Base-by-base conservation (phyloP, 2,797 vertebrate species). In the Arremon aurantiirostris region DNA sequence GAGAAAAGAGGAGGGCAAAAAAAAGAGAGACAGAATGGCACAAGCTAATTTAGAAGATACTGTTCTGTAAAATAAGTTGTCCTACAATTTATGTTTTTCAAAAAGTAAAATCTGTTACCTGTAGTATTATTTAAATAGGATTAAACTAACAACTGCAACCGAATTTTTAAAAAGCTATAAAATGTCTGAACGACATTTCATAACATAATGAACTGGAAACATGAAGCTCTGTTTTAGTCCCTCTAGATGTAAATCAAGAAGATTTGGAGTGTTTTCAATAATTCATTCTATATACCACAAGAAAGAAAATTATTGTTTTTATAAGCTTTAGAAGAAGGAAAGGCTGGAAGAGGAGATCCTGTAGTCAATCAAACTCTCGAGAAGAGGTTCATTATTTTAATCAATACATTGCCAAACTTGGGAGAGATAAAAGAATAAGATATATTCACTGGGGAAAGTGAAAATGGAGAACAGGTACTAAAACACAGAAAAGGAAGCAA, bases 301-400 rank as follows among this genome's bases (percentile, higher is more conserved):
- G 69, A 77, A 87, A 71, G 52, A 87, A 81, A 80, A 83, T 9
- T 2, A 11, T n/a, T 85, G 19, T 92, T 92, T 70, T 89, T 41
- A 56, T 61, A 75, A 61, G 85, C 39, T 86, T 88, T 64, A 77
- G 42, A 76, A 86, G 30, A 42, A 82, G 27, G 21, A 70, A 70
- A 60, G 34, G 39, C 46, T 87, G 72, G 41, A 85, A 92, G 35
- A 89, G 9, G 46, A 87, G 65, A 87, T 69, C 64, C 28, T 89
- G 46, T n/a, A 71, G 50, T 75, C 72, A 84, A 23, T 82, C 63
- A 65, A 28, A 69, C 19, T 34, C 47, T 65, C 75, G 63, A 73
- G 61, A 72, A 73, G 35, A 94, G 55, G 52, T 66, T 76, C 64
- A 57, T 85, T 90, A 87, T 89, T 93, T 82, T 89, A 91, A 86